phyloP scores from a whole-genome alignment of 2,888 invertebrate genomes.

The Phalera bucephala region DNA sequence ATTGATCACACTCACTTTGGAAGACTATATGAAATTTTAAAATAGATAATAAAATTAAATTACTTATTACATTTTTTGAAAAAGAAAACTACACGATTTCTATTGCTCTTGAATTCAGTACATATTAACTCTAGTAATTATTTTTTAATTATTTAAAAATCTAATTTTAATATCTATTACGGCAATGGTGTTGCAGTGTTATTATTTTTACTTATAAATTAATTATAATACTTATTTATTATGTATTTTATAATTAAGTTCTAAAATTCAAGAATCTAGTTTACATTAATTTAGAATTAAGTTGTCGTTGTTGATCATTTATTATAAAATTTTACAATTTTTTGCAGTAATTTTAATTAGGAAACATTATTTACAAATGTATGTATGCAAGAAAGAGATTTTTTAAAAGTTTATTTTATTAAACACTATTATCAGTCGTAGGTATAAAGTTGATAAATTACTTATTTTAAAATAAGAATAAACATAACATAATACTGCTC shows the following conservation, averaged over 20 bases:
- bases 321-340: conserved; percentile 39
- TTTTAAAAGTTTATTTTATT: conserved; percentile 41
- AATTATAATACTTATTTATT: conserved; percentile 30
- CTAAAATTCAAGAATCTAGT: conserved; percentile 49
- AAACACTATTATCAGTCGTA: conserved; percentile 74
- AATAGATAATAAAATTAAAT: conserved; percentile 38
- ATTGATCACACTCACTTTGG: conserved; percentile 67
- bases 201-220: conserved; percentile 51
- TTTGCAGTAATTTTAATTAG: conserved; percentile 33
- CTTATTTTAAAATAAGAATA: conserved; percentile 23
- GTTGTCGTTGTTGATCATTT: conserved; percentile 75
- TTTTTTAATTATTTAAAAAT: conserved; percentile 39
- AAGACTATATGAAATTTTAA: conserved; percentile 72
- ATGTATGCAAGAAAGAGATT: conserved; percentile 50
- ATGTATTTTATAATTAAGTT: conserved; percentile 16
- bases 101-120: conserved; percentile 71
- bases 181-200: conserved; percentile 68
- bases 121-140: conserved; percentile 40
- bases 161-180: conserved; percentile 42
- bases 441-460: conserved; percentile 34
- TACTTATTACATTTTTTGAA: conserved; percentile 8
- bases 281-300: conserved; percentile 79
- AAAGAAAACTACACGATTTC: conserved; percentile 40
- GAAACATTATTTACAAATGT: conserved; percentile 48
- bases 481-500: conserved; percentile 18